Base-by-base conservation (phyloP, 1,140 invertebrate species). In the Conopomorpha cramerella region DNA sequence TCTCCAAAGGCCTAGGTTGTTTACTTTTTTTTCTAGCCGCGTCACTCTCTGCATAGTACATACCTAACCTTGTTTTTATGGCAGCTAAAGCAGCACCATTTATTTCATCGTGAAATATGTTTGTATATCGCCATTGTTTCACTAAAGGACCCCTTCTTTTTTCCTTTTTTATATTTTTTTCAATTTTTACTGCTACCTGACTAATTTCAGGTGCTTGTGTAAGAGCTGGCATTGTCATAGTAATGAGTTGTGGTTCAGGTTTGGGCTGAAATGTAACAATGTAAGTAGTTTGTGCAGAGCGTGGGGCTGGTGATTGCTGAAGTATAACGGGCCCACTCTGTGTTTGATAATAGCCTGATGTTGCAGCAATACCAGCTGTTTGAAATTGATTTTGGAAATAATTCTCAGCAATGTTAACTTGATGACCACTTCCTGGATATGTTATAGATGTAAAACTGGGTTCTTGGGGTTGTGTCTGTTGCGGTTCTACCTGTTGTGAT, bases 101-200 rank as follows among this genome's bases (percentile, higher is more conserved):
- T 4, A 79, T 78, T 48, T 77, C 73, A 46, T 78, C 71, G 53
- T 78, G 76, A 43, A 79, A 78, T 45, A 78, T 73, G 37, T 73
- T 76, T 10, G 65, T 77, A 40, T 79, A 78, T 41, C 76, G 55
- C 77, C 77, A 78, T 38, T 78, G 76, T 42, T 78, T 79, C 0
- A 79, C 76, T 3, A 73, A 36, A 17, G 77, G 77, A 13, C 76
- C 77, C 27, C 54, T 67, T 43, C 63, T 71, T 44, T 56, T 71
- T 23, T 71, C 64, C 32, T 58, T 74, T 41, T 63, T 62, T 10
- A 51, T 16, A 49, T 65, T 67, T 17, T 63, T 64, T 11, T 60
- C 45, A 34, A 46, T 41, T 43, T 57, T 51, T 16, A 36, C 38
- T 11, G 38, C 25, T 29, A 34, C 17, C 28, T 28, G 42, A 33